Evolutionary conservation across 2,888 invertebrate genomes (phyloP), one percentile per base, ranked within the genome.

Genomic region (Drepana falcataria): DNA sequence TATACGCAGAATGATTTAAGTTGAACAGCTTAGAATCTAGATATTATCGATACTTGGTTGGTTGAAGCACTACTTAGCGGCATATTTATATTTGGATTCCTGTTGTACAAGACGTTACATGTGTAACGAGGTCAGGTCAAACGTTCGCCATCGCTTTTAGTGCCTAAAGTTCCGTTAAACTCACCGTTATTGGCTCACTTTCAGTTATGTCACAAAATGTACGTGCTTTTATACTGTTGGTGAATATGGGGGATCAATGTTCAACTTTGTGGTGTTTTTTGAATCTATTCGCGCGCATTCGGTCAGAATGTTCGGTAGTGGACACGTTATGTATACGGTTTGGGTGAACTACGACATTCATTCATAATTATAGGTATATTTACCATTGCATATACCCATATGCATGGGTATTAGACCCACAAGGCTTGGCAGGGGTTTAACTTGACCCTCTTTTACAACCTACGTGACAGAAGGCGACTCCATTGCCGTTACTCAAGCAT

Each of bases 101-200:
- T 48, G 53, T 55, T 53, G 52, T 60, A 56, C 59, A 53, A 54
- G 55, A 63, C 64, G 63, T 68, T 64, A 61, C 66, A 64, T 59
- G 59, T 68, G 61, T 63, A 81, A 77, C 58, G 75, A 67, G 81
- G 81, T 79, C 81, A 80, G 79, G 81, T 71, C 81, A 73, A 53
- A 56, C 62, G 67, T 68, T 67, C 65, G 55, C 64, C 62, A 64
- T 66, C 55, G 60, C 44, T 68, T 49, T 67, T 70, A 69, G 67
- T 63, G 60, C 64, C 72, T 60, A 56, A 67, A 69, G 56, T 64
- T 67, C 59, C 59, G 59, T 49, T 35, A 35, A 40, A 35, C 49
- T 49, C 21, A 49, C 37, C 37, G 37, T 37, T 51, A 51, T 51
- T 51, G 51, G 34, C 51, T 41, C 40, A 41, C 40, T 40, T 51